phyloP scores from a whole-genome alignment of 2,113 vertebrate species.

The Ciconia boyciana region DNA sequence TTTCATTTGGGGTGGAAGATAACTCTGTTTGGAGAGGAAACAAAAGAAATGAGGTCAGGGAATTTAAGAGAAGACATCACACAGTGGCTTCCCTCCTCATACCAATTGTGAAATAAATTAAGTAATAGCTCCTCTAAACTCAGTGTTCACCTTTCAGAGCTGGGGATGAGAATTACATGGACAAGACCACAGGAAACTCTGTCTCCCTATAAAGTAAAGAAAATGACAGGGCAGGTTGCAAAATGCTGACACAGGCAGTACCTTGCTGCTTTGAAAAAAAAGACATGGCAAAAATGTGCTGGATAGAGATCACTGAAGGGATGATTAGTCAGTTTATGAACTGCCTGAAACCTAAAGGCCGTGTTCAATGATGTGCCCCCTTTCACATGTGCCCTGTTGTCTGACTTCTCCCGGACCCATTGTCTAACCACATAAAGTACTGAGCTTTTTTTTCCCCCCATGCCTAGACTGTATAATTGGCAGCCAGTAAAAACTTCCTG shows the following conservation, averaged over 20 bases:
- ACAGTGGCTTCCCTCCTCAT: background rate
- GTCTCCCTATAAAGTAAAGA: background rate
- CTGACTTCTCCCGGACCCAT: background rate
- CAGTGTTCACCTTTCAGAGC: background rate
- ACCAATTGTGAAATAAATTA: background rate
- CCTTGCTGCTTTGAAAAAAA: background rate
- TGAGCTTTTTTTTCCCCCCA: accelerated
- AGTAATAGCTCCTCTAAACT: background rate
- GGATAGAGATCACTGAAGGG: background rate
- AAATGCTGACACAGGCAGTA: background rate
- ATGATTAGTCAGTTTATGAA: background rate
- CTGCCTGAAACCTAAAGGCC: background rate
- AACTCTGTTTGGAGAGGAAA: background rate
- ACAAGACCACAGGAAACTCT: background rate
- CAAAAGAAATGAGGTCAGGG: background rate
- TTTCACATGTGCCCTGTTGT: background rate
- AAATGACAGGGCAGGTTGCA: background rate
- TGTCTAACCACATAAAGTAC: background rate
- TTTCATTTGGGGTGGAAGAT: background rate
- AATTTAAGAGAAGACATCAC: background rate
- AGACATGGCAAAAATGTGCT: background rate
- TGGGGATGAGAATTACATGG: background rate
- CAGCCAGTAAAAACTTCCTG: background rate
- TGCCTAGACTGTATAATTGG: background rate
- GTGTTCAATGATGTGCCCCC: background rate